phyloP scores from a whole-genome alignment of 2,797 vertebrate species.

The Anas bernieri region DNA sequence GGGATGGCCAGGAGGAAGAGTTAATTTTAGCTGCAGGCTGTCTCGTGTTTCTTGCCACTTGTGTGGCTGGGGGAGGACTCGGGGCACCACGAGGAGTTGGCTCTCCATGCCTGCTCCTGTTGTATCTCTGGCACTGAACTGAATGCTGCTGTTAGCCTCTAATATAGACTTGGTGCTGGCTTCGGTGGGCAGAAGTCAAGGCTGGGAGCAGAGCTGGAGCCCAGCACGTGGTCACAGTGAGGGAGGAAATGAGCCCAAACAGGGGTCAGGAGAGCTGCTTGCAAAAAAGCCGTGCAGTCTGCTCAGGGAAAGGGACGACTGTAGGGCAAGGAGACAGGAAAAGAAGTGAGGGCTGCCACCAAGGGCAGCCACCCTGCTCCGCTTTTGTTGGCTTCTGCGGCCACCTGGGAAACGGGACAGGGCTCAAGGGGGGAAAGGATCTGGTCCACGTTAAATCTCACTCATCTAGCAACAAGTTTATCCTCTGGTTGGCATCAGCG shows the following conservation, averaged over 20 bases:
- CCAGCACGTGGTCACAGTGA: neutral
- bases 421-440: accelerated
- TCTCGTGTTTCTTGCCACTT: neutral
- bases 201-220: neutral
- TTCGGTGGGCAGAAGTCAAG: neutral
- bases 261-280: neutral
- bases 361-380: neutral
- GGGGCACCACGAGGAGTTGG: neutral
- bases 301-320: neutral
- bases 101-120: neutral
- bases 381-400: neutral
- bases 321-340: neutral
- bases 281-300: neutral
- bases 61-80: neutral
- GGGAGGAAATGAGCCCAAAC: neutral
- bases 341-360: neutral
- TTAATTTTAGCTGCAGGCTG: neutral
- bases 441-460: neutral
- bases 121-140: neutral
- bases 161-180: neutral
- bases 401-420: accelerated
- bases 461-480: neutral
- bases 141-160: neutral
- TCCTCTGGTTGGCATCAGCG: accelerated
- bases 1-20: neutral